A percentile compares a stretch with the other conserved stretches of the same genome.
Conservation (phyloP, 2,888 invertebrate species). For the Zeuzera pyrina region DNA sequence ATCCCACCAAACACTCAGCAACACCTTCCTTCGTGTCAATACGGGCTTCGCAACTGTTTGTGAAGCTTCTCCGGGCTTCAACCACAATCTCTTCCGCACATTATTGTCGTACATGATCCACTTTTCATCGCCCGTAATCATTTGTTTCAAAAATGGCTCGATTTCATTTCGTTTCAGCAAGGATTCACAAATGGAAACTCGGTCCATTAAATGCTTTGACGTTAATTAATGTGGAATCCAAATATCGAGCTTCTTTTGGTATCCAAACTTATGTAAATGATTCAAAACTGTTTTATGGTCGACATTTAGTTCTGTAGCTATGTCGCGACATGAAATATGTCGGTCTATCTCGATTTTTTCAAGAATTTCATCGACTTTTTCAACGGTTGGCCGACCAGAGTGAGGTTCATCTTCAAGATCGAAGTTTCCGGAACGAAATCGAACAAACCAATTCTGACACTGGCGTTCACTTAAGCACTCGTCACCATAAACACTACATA, state of each 20-base stretch:
- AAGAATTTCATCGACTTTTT: conserved; percentile 13
- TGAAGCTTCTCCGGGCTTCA: conserved; percentile 16
- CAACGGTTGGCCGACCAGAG: conserved; percentile 13
- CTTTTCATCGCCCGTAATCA: not conserved
- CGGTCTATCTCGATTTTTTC: conserved; percentile 18
- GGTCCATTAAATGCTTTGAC: not conserved
- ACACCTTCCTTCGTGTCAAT: no score
- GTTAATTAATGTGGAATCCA: conserved; percentile 3
- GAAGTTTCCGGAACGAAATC: conserved; percentile 20
- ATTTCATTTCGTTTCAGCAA: conserved; percentile 14
- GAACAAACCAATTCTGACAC: no score
- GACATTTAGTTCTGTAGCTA: conserved; percentile 17
- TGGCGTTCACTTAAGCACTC: conserved; percentile 13
- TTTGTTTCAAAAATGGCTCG: no score
- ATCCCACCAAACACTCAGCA: conserved; percentile 20
- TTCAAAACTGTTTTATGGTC: no score
- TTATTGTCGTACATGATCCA: conserved; percentile 9
- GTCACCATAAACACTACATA: conserved; percentile 2
- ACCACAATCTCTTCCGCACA: conserved; percentile 19
- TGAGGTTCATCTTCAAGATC: conserved; percentile 17
- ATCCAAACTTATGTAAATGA: no score
- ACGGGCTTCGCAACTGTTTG: conserved; percentile 18
- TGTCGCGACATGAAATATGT: conserved; percentile 18
- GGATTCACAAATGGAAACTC: conserved; percentile 14
- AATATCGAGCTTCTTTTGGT: conserved; percentile 13